These are phyloP conservation scores for Lucilia cuprina DNA, from an alignment of 1,140 invertebrate species.

Conservation along the genomic window DNA sequence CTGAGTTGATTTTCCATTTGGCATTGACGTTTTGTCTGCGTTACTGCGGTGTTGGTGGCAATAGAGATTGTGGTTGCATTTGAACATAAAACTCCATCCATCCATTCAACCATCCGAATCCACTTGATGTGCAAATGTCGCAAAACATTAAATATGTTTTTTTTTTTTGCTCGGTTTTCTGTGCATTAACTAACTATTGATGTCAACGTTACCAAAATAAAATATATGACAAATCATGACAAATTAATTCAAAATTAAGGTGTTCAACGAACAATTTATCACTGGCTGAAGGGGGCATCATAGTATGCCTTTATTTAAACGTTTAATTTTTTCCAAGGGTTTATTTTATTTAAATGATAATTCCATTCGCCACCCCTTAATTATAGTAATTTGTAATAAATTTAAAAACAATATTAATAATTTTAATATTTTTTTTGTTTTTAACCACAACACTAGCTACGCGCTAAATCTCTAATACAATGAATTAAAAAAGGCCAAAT, in stretches of 20 bases:
- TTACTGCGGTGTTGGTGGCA: background rate
- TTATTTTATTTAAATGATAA: too few relatives aligned
- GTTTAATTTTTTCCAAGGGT: too few relatives aligned
- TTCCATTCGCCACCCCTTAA: too few relatives aligned
- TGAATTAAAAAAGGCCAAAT: too few relatives aligned
- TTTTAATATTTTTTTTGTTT: too few relatives aligned
- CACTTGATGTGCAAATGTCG: background rate
- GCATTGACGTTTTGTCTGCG: background rate
- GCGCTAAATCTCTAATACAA: too few relatives aligned
- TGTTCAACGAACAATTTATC: slow-evolving; percentile 39
- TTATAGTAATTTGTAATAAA: too few relatives aligned
- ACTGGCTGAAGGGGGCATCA: too few relatives aligned
- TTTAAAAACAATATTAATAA: too few relatives aligned
- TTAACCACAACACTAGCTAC: too few relatives aligned
- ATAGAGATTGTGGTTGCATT: background rate
- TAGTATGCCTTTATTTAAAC: too few relatives aligned
- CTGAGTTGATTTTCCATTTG: background rate
- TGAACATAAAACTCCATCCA: background rate
- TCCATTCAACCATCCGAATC: background rate
- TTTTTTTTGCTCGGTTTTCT: background rate
- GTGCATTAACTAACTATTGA: background rate
- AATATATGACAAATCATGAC: background rate
- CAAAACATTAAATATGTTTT: background rate
- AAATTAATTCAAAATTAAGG: background rate
- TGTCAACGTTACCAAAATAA: background rate